These are phyloP conservation scores for Chrysaora quinquecirrha DNA, from an alignment of 30 jellyfish, hydroid and myxozoan genomes.

Conservation along the genomic window DNA sequence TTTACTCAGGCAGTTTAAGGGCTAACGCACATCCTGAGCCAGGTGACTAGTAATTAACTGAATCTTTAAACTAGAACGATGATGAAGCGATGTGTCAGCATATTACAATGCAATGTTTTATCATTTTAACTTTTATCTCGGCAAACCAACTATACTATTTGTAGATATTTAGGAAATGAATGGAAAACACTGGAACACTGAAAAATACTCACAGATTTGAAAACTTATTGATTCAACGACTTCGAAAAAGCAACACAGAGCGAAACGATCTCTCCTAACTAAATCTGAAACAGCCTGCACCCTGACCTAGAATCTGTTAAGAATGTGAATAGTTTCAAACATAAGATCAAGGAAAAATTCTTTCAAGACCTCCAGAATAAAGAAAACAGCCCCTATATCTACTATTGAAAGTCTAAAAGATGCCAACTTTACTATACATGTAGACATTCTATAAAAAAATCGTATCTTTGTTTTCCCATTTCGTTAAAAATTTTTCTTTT, in stretches of 20 bases:
- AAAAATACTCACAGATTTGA: too few relatives aligned
- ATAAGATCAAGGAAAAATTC: not conserved
- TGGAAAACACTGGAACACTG: too few relatives aligned
- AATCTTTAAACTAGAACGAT: too few relatives aligned
- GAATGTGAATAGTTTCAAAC: not conserved
- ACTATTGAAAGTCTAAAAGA: not conserved
- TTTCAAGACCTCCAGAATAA: not conserved
- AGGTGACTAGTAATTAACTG: too few relatives aligned
- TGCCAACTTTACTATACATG: not conserved
- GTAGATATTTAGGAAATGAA: too few relatives aligned
- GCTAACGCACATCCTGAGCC: too few relatives aligned
- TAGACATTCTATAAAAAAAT: not conserved
- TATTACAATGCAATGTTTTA: too few relatives aligned
- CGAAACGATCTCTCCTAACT: conserved; percentile 1
- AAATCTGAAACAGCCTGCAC: not conserved
- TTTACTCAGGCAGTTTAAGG: too few relatives aligned
- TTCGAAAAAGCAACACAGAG: not conserved
- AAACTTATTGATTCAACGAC: not conserved
- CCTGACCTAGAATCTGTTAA: not conserved
- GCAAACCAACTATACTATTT: too few relatives aligned
- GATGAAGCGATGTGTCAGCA: too few relatives aligned
- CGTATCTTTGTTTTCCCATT: not conserved
- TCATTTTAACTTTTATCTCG: too few relatives aligned
- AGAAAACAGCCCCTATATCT: not conserved
- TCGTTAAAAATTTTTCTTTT: not conserved